A percentile compares a stretch with the other conserved stretches of the same genome.
Evolutionary conservation across 2,113 vertebrate genomes (phyloP).

Genomic region (Megaleporinus macrocephalus): DNA sequence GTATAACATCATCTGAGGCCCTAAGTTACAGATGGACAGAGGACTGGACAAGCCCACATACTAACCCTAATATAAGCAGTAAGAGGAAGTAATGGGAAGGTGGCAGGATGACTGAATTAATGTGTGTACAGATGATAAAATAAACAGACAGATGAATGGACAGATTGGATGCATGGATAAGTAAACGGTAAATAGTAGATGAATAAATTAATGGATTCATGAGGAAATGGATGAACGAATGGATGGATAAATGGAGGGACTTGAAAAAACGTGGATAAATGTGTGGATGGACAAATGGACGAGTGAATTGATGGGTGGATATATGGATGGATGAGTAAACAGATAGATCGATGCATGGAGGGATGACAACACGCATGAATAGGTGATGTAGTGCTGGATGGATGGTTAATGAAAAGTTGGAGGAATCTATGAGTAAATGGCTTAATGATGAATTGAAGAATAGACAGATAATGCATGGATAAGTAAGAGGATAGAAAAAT

Average conservation of each 20-base stretch:
- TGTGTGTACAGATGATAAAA: not conserved
- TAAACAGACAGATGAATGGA: not conserved
- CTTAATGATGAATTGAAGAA: too few relatives aligned
- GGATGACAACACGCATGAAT: too few relatives aligned
- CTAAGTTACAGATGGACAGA: not conserved
- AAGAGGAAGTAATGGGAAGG: not conserved
- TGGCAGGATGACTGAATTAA: not conserved
- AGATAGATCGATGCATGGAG: too few relatives aligned
- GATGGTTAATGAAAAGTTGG: too few relatives aligned
- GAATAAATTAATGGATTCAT: not conserved
- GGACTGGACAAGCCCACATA: not conserved
- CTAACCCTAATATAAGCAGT: not conserved
- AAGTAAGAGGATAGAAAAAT: not conserved
- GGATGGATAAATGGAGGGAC: not conserved
- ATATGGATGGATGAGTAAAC: not conserved
- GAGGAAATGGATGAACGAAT: not conserved
- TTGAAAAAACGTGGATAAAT: not conserved
- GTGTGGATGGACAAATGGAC: not conserved
- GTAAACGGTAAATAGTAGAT: not conserved
- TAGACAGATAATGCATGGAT: too few relatives aligned
- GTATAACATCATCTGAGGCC: not conserved
- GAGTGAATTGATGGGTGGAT: not conserved
- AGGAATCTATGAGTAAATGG: too few relatives aligned
- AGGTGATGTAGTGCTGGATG: too few relatives aligned
- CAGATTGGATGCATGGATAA: not conserved